A percentile compares a stretch with the other conserved stretches of the same genome.
These are phyloP conservation scores for Loripinus fragilis DNA, from an alignment of 2,888 invertebrate genomes.

Conservation along the genomic window DNA sequence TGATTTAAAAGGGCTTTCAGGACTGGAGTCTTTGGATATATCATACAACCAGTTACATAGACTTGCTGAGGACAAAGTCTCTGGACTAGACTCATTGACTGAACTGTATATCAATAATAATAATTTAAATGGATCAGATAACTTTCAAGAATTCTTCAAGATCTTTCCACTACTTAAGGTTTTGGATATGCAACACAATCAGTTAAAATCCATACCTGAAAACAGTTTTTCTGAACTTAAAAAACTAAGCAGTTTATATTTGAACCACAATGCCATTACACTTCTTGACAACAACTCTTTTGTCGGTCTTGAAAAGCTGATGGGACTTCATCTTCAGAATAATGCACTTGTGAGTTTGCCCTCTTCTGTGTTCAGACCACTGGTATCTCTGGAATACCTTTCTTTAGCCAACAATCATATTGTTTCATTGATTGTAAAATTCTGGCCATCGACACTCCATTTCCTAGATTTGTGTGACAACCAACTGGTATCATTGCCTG, in stretches of 20 bases:
- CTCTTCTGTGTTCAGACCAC: conserved; percentile 29
- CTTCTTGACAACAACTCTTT: conserved; percentile 5
- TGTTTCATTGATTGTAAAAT: conserved; percentile 7
- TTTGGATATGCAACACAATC: conserved; percentile 35
- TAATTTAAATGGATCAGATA: conserved; percentile 18
- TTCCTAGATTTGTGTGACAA: conserved; percentile 30
- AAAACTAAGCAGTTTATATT: conserved; percentile 20
- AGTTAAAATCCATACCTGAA: conserved; percentile 22
- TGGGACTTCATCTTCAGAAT: conserved; percentile 23
- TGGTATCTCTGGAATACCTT: conserved; percentile 29
- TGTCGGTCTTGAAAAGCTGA: background rate
- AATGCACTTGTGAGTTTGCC: conserved; percentile 32
- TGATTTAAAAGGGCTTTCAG: background rate
- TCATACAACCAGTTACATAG: conserved; percentile 21
- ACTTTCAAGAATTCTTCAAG: conserved; percentile 22
- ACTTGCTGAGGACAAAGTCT: background rate
- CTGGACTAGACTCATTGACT: background rate
- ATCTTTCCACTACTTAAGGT: background rate
- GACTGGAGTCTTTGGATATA: conserved; percentile 18
- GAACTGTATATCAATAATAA: conserved; percentile 33
- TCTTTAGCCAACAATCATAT: conserved; percentile 38
- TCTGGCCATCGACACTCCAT: conserved; percentile 31
- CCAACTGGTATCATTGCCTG: conserved; percentile 30
- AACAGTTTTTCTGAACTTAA: conserved; percentile 30
- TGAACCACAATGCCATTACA: conserved; percentile 32